Conservation (phyloP, 2,797 vertebrate genomes). For the Myotis daubentonii region DNA sequence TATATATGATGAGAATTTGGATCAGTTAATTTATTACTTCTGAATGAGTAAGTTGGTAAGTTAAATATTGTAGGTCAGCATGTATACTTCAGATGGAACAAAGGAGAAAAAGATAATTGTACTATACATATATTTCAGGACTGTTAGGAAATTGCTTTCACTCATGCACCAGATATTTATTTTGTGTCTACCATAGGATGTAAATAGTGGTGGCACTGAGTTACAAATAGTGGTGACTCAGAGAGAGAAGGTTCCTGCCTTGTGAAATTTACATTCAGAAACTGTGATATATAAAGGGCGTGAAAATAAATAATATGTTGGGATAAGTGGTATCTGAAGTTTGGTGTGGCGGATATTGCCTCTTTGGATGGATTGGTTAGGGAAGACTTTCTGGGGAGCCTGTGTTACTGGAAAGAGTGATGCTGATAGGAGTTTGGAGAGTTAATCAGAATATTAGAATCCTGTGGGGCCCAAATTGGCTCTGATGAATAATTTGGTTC, state of each 20-base stretch:
- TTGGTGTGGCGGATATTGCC: background rate
- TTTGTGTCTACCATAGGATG: background rate
- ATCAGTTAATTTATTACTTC: constrained; percentile 61
- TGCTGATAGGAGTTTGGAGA: background rate
- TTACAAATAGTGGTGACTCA: background rate
- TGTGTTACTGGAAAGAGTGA: background rate
- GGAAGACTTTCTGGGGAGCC: background rate
- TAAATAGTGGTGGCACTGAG: background rate
- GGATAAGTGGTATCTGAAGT: background rate
- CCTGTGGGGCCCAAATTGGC: background rate
- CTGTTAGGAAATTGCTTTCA: constrained; percentile 43
- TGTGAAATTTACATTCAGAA: background rate
- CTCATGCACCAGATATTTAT: background rate
- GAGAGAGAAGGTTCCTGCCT: background rate
- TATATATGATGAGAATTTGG: constrained; percentile 42
- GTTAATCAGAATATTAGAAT: background rate
- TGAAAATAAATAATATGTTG: background rate
- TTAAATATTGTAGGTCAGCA: constrained; percentile 59
- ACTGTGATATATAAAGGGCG: background rate
- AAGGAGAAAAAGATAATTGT: background rate
- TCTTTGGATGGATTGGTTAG: background rate
- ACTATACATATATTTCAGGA: background rate
- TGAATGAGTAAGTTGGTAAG: constrained; percentile 3
- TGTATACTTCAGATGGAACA: constrained; percentile 11
- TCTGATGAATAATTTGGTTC: background rate